These are phyloP conservation scores for Phrynosoma platyrhinos DNA, from an alignment of 2,113 vertebrate species.

Conservation along the genomic window DNA sequence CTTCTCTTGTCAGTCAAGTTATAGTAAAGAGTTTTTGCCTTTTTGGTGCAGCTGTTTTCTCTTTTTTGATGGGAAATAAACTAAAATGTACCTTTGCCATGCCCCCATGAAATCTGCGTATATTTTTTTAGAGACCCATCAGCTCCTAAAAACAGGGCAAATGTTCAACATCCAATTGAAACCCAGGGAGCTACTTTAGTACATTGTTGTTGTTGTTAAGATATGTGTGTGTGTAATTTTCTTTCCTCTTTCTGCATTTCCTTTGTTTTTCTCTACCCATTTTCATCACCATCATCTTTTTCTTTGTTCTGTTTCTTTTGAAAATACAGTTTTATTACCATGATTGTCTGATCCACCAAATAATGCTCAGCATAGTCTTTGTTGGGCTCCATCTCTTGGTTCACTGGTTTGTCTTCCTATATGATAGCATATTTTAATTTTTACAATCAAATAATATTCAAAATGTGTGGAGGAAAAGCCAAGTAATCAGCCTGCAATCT, in stretches of 20 bases:
- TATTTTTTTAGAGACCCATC: no score
- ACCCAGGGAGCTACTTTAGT: not conserved
- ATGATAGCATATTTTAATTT: not conserved
- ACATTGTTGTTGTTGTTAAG: no score
- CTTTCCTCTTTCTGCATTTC: not conserved
- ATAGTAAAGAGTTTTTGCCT: not conserved
- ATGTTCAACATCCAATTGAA: not conserved
- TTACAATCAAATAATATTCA: not conserved
- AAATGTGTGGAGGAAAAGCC: slow-evolving; percentile 3
- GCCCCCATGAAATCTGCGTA: no score
- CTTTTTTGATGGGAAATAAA: not conserved
- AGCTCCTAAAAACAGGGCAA: not conserved
- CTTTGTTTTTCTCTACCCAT: not conserved
- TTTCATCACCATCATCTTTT: not conserved
- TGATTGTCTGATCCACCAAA: not conserved
- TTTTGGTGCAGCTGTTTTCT: not conserved
- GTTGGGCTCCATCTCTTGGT: not conserved
- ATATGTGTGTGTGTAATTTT: not conserved
- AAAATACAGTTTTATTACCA: no score
- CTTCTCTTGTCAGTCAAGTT: not conserved
- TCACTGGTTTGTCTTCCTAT: not conserved
- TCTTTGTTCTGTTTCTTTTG: not conserved
- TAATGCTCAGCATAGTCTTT: not conserved
- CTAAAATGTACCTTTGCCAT: no score
- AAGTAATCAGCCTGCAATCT: not conserved